phyloP scores from a whole-genome alignment of 1,140 invertebrate genomes.

The Aphidius ervi region DNA sequence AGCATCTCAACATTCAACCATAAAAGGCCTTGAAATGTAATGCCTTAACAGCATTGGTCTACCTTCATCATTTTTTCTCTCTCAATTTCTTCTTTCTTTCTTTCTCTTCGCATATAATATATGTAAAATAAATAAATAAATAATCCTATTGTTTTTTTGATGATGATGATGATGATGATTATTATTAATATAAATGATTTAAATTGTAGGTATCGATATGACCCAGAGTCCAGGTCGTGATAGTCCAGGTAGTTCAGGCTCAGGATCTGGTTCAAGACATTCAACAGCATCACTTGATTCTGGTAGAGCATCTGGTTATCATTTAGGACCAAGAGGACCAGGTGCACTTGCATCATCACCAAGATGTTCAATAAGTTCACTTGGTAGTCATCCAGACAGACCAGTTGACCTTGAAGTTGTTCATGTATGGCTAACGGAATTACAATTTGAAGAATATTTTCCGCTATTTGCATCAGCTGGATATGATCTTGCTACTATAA shows the following conservation, averaged over 20 bases:
- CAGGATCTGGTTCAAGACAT: conserved; percentile 80
- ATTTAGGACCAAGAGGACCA: conserved; percentile 53
- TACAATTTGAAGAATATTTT: conserved; percentile 96
- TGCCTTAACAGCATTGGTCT: no score
- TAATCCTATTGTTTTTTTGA: no score
- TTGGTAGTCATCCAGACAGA: conserved; percentile 62
- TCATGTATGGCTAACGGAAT: conserved; percentile 88
- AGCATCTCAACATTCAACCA: not conserved
- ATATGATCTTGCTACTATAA: conserved; percentile 96
- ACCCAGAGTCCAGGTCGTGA: conserved; percentile 82
- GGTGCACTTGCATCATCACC: conserved; percentile 52
- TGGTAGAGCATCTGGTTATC: conserved; percentile 76
- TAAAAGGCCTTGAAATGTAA: conserved; percentile 10
- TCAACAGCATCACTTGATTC: conserved; percentile 90
- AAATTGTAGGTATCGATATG: conserved; percentile 57
- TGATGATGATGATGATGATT: no score
- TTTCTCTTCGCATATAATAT: conserved; percentile 3
- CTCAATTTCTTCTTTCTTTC: not conserved
- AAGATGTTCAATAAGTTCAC: conserved; percentile 70
- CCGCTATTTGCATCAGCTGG: conserved; percentile 90
- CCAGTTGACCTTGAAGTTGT: conserved; percentile 78
- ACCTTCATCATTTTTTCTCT: not conserved
- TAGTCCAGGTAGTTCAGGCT: conserved; percentile 84
- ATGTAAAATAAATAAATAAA: not conserved
- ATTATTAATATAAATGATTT: not conserved